These are phyloP conservation scores for Zaprionus davidi DNA, from an alignment of 1,140 invertebrate species.

Conservation along the genomic window DNA sequence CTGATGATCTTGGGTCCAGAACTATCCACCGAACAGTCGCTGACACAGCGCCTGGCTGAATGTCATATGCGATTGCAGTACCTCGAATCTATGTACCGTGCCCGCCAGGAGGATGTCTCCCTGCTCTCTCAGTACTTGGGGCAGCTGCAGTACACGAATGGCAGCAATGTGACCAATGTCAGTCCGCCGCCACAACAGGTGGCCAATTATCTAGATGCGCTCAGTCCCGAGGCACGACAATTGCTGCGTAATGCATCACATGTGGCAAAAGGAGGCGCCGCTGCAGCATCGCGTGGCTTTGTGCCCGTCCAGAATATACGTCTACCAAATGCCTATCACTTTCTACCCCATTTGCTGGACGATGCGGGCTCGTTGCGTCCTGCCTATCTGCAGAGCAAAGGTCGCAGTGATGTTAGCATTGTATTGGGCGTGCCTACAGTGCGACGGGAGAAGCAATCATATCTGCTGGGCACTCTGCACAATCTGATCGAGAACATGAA, in stretches of 20 bases:
- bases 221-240: conserved; percentile 85
- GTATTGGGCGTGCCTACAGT: conserved; percentile 96
- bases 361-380: conserved; percentile 91
- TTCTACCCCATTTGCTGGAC: conserved; percentile 94
- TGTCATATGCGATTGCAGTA: conserved; percentile 89
- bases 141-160: conserved; percentile 53
- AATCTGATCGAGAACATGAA: conserved; percentile 94
- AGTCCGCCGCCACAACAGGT: conserved; percentile 50
- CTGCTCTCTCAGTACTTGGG: conserved; percentile 87
- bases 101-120: conserved; percentile 89
- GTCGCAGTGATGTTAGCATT: conserved; percentile 90
- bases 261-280: conserved; percentile 10
- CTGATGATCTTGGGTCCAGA: conserved; percentile 84
- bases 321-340: conserved; percentile 92
- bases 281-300: conserved; percentile 45
- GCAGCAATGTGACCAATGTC: conserved; percentile 40
- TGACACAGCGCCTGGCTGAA: conserved; percentile 89
- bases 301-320: conserved; percentile 84
- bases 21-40: conserved; percentile 87
- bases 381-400: conserved; percentile 90
- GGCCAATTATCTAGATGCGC: conserved; percentile 77
- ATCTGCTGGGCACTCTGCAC: conserved; percentile 94
- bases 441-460: conserved; percentile 93
- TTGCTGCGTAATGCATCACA: conserved; percentile 85
- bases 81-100: conserved; percentile 89